Percentiles rank a stretch among this genome's conserved stretches.
Evolutionary conservation across 2,113 vertebrate genomes (phyloP).

Genomic region (Microtus montanus): DNA sequence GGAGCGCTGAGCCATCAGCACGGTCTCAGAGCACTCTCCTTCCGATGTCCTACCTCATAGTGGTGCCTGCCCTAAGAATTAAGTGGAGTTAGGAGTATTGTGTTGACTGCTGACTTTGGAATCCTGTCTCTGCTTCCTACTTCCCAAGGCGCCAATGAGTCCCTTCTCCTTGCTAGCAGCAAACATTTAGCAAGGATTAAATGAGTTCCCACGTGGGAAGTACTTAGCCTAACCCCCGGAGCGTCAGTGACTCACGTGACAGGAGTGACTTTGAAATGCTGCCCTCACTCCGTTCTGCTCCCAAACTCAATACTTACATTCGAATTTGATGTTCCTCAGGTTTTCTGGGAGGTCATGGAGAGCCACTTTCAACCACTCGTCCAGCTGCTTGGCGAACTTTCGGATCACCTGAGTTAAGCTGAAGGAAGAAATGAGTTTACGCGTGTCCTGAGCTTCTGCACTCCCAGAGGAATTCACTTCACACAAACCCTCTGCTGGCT

Average conservation of each 20-base stretch:
- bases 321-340: slow-evolving; percentile 98
- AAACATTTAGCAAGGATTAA: neutral
- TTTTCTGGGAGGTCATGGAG: slow-evolving; percentile 98
- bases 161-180: neutral
- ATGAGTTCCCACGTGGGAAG: neutral
- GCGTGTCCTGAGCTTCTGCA: accelerated
- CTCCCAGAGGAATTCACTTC: neutral
- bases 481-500: neutral
- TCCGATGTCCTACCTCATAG: neutral
- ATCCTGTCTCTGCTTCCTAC: neutral
- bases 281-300: neutral
- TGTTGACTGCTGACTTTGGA: neutral
- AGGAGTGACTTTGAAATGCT: neutral
- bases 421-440: slow-evolving; percentile 65
- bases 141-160: neutral
- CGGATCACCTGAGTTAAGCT: slow-evolving; percentile 99
- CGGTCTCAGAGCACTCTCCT: no score
- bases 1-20: no score
- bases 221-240: neutral
- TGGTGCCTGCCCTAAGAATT: neutral
- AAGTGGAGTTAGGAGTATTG: neutral
- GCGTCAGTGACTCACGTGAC: neutral
- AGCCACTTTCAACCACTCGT: slow-evolving; percentile 98
- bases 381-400: slow-evolving; percentile 99
- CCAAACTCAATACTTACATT: slow-evolving; percentile 87